Evolutionary conservation across 2,888 invertebrate genomes (phyloP).

Genomic region (Temnothorax unifasciatus): DNA sequence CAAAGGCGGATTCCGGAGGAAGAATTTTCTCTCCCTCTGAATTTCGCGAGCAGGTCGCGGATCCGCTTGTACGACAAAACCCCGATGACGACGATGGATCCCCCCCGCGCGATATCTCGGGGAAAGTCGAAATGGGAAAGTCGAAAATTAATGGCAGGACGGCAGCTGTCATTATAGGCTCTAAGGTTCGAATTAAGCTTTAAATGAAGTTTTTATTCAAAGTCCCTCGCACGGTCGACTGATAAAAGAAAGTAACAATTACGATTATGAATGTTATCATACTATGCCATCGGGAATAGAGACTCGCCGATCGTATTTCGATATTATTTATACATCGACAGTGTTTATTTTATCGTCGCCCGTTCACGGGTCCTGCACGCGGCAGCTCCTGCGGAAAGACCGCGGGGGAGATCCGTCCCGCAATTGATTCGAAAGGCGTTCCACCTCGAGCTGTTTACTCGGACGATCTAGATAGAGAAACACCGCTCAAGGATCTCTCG

Average conservation of each 20-base stretch:
- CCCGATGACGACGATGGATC: neutral
- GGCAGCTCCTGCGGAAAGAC: neutral
- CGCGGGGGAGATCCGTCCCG: slow-evolving; percentile 58
- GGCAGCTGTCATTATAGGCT: neutral
- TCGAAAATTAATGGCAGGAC: neutral
- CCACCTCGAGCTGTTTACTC: slow-evolving; percentile 66
- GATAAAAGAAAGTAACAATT: neutral
- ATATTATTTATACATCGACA: neutral
- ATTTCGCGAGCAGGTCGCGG: neutral
- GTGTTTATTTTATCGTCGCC: neutral
- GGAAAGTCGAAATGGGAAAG: neutral
- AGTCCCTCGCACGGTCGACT: neutral
- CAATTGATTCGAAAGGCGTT: slow-evolving; percentile 72
- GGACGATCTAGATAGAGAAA: slow-evolving; percentile 78
- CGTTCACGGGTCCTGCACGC: neutral
- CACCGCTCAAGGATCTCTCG: slow-evolving; percentile 79
- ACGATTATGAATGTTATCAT: neutral
- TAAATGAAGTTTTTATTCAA: neutral
- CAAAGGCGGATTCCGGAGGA: slow-evolving; percentile 6
- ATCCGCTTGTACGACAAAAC: slow-evolving; percentile 16
- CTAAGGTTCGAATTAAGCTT: neutral
- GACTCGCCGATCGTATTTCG: neutral
- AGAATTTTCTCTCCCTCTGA: slow-evolving; percentile 7
- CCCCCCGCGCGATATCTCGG: neutral
- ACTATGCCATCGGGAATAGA: neutral